Evolutionary conservation across 2,888 invertebrate species (phyloP).

Genomic region (Spodoptera littoralis): DNA sequence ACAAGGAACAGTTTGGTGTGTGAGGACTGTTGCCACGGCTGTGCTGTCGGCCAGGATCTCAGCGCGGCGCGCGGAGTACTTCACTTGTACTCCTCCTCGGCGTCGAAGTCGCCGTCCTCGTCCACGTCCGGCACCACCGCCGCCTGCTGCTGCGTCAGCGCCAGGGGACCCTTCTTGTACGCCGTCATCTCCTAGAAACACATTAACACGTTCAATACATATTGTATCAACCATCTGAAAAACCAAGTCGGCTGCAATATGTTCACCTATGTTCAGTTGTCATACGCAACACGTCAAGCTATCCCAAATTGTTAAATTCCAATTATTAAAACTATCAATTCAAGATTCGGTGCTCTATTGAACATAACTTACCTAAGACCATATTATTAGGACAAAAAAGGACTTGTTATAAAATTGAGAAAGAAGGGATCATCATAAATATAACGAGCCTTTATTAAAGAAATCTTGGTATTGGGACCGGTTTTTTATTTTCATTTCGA

Average conservation of each 20-base stretch:
- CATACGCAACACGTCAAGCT: no score
- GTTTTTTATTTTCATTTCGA: slow-evolving; percentile 25
- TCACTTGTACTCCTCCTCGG: slow-evolving; percentile 90
- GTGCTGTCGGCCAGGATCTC: slow-evolving; percentile 52
- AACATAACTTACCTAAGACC: no score
- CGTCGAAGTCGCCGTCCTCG: slow-evolving; percentile 90
- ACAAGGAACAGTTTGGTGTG: slow-evolving; percentile 36
- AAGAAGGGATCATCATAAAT: no score
- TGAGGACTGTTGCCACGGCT: slow-evolving; percentile 39
- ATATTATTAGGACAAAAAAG: no score
- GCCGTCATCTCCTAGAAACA: slow-evolving; percentile 94
- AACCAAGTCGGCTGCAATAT: no score
- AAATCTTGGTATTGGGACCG: slow-evolving; percentile 18
- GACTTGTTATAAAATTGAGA: no score
- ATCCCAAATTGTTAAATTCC: no score
- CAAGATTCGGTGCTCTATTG: no score
- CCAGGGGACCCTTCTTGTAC: slow-evolving; percentile 92
- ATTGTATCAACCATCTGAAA: no score
- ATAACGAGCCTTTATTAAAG: slow-evolving; percentile 25
- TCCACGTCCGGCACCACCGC: slow-evolving; percentile 77
- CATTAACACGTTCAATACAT: neutral
- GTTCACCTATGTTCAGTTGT: no score
- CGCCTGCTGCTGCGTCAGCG: slow-evolving; percentile 69
- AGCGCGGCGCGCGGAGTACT: slow-evolving; percentile 30
- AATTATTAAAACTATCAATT: no score